These are phyloP conservation scores for Morus bassanus DNA, from an alignment of 2,797 vertebrate species.

Conservation along the genomic window DNA sequence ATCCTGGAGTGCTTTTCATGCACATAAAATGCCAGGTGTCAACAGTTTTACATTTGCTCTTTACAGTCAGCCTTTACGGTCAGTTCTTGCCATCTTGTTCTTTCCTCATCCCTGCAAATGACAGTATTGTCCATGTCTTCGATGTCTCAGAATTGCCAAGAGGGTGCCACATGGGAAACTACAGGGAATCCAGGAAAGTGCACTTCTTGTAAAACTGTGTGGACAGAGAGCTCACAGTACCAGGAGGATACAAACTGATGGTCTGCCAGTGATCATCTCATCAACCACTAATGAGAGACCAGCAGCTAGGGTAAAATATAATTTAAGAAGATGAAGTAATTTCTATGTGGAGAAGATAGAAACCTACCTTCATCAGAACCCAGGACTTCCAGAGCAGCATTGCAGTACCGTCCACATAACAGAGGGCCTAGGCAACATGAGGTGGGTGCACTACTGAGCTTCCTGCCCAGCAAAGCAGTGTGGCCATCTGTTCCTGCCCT, in stretches of 20 bases:
- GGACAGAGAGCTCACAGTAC: background rate
- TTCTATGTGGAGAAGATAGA: background rate
- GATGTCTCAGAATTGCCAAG: background rate
- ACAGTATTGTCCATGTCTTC: background rate
- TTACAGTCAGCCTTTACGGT: background rate
- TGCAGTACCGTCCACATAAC: background rate
- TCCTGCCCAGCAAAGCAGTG: background rate
- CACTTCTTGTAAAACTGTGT: background rate
- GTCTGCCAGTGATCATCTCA: background rate
- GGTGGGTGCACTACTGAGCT: rapidly evolving
- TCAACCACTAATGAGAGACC: background rate
- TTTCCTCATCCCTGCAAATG: background rate
- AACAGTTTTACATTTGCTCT: background rate
- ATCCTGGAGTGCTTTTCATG: background rate
- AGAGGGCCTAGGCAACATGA: background rate
- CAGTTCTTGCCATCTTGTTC: background rate
- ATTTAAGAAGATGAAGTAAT: background rate
- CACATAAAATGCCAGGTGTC: background rate
- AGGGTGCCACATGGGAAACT: background rate
- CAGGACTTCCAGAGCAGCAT: background rate
- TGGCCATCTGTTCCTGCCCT: background rate
- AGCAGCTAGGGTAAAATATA: background rate
- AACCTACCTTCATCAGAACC: background rate
- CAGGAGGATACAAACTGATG: background rate
- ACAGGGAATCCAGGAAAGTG: background rate